Conservation (phyloP, 2,888 invertebrate species). For the Drosophila tanythrix region DNA sequence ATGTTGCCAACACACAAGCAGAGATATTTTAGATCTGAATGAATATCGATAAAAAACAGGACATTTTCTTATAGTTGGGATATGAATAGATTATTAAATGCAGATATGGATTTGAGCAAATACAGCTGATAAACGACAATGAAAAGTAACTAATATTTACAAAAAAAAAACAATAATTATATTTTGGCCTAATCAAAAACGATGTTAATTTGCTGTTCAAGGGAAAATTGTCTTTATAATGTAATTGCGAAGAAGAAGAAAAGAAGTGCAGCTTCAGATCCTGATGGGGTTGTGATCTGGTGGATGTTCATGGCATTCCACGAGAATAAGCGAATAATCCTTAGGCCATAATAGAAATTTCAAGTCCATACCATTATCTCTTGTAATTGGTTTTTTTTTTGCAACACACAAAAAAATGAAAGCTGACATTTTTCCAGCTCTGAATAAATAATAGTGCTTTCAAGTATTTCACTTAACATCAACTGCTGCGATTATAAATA, state of each 20-base stretch:
- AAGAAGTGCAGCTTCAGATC: background rate
- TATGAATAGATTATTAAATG: background rate
- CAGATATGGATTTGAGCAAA: background rate
- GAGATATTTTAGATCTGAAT: conserved; percentile 5
- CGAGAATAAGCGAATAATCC: background rate
- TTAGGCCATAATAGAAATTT: background rate
- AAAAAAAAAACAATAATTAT: background rate
- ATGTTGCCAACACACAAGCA: conserved; percentile 20
- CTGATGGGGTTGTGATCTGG: background rate
- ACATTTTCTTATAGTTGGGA: background rate
- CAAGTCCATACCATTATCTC: background rate
- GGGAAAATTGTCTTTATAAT: background rate
- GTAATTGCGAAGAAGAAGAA: background rate
- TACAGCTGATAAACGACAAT: background rate
- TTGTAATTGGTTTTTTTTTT: background rate
- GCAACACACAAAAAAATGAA: background rate
- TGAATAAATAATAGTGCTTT: background rate
- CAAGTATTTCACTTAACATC: background rate
- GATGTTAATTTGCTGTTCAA: background rate
- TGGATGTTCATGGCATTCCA: background rate
- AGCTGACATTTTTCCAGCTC: background rate
- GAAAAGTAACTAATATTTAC: background rate
- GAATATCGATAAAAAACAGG: conserved; percentile 1
- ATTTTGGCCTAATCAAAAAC: background rate
- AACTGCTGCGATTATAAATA: background rate